Conservation (phyloP, 2,113 vertebrate genomes). For the Recurvirostra avosetta region DNA sequence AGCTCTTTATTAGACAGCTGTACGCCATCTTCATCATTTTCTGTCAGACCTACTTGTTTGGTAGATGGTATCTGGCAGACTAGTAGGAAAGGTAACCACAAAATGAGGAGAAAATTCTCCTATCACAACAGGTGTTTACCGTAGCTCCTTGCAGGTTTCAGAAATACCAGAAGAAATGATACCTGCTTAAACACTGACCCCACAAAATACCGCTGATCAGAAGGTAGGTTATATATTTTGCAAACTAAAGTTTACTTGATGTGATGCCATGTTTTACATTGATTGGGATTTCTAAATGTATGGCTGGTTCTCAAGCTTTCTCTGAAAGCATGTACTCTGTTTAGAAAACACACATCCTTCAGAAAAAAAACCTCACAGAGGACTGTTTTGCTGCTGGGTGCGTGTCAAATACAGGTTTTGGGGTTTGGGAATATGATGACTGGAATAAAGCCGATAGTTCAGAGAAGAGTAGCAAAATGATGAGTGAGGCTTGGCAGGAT, state of each 20-base stretch:
- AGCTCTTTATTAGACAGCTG: background rate
- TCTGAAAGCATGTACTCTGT: fast-evolving
- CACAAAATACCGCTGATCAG: background rate
- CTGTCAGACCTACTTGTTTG: background rate
- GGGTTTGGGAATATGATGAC: background rate
- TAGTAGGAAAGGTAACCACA: background rate
- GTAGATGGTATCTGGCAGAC: background rate
- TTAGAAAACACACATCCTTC: background rate
- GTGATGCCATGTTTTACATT: background rate
- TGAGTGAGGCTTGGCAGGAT: background rate
- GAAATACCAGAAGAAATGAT: background rate
- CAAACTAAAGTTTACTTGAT: background rate
- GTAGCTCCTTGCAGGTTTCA: background rate
- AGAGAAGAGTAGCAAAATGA: background rate
- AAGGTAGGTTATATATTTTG: background rate
- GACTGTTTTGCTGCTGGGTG: background rate
- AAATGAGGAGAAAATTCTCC: background rate
- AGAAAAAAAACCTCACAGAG: background rate
- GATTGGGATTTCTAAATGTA: background rate
- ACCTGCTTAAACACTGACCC: background rate
- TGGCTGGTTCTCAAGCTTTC: background rate
- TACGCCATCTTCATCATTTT: background rate
- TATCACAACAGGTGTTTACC: background rate
- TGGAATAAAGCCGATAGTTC: background rate
- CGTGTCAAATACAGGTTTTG: background rate